Conservation (phyloP, 2,113 vertebrate genomes). For the Labeo catla region DNA sequence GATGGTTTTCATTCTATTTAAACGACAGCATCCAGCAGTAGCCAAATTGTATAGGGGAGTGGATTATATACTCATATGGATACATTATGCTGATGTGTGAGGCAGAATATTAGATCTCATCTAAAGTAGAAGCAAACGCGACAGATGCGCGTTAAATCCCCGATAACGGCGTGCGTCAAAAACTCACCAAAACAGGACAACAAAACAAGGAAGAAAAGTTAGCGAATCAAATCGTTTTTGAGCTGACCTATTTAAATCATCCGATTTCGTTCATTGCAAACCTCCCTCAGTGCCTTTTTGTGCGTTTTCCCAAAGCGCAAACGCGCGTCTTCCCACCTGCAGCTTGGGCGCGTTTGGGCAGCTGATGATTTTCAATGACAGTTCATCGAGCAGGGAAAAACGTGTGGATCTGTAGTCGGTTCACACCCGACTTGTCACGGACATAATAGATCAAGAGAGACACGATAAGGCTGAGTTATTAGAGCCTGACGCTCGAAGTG, state of each 20-base stretch:
- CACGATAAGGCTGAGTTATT: slow-evolving; percentile 5
- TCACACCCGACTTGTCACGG: background rate
- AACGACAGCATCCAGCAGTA: background rate
- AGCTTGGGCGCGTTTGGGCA: background rate
- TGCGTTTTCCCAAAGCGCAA: background rate
- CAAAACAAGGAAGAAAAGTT: background rate
- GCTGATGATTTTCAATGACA: slow-evolving; percentile 12
- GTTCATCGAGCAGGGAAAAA: background rate
- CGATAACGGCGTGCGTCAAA: background rate
- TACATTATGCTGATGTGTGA: background rate
- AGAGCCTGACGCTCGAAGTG: slow-evolving; percentile 11
- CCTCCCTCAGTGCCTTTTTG: background rate
- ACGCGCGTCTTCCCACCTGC: slow-evolving; percentile 26
- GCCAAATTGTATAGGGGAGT: background rate
- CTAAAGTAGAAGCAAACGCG: background rate
- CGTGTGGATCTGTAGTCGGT: background rate
- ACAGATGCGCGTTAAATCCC: slow-evolving; percentile 36
- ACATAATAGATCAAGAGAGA: background rate
- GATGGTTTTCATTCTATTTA: background rate
- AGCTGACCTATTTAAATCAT: background rate
- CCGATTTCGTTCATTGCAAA: background rate
- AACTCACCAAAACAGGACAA: slow-evolving; percentile 1
- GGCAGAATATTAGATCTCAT: background rate
- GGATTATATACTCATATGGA: slow-evolving; percentile 14
- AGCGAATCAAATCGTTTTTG: background rate